A percentile compares a stretch with the other conserved stretches of the same genome.
These are phyloP conservation scores for Chrysotoxum bicinctum DNA, from an alignment of 2,888 invertebrate species.

Conservation along the genomic window DNA sequence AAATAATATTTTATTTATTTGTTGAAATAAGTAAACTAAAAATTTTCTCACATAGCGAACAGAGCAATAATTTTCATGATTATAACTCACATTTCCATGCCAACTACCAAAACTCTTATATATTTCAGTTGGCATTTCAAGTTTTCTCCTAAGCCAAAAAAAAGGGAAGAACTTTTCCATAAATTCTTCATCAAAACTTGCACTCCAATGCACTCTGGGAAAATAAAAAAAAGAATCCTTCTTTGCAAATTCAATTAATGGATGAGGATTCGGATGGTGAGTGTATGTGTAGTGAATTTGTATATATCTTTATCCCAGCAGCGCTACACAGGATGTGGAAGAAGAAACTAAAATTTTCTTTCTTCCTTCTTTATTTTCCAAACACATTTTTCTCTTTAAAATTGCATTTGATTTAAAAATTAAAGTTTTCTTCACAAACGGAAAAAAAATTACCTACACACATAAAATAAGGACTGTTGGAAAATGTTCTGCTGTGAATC, in stretches of 20 bases:
- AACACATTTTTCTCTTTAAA: not conserved
- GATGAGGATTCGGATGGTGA: not conserved
- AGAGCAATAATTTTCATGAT: slow-evolving; percentile 1
- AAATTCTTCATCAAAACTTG: slow-evolving; percentile 15
- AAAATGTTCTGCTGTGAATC: not conserved
- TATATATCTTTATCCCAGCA: not conserved
- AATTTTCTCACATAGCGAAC: not conserved
- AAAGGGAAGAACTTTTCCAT: slow-evolving; percentile 2
- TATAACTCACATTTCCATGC: slow-evolving; percentile 2
- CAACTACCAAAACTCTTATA: not conserved
- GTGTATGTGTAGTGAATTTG: not conserved
- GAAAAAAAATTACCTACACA: not conserved
- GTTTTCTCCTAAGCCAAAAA: not conserved
- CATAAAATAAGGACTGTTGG: not conserved
- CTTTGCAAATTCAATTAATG: slow-evolving; percentile 53
- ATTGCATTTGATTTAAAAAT: slow-evolving; percentile 19
- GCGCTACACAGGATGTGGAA: not conserved
- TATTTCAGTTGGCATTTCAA: not conserved
- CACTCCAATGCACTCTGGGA: slow-evolving; percentile 12
- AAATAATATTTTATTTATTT: too few species aligned
- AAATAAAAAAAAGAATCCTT: not conserved
- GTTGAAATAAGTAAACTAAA: not conserved
- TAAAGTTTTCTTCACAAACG: not conserved
- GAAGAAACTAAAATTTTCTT: slow-evolving; percentile 5
- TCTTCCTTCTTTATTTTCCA: not conserved